Percentiles rank a stretch among this genome's conserved stretches.
phyloP scores from a whole-genome alignment of 2,797 vertebrate species.

The Gorsachius magnificus region DNA sequence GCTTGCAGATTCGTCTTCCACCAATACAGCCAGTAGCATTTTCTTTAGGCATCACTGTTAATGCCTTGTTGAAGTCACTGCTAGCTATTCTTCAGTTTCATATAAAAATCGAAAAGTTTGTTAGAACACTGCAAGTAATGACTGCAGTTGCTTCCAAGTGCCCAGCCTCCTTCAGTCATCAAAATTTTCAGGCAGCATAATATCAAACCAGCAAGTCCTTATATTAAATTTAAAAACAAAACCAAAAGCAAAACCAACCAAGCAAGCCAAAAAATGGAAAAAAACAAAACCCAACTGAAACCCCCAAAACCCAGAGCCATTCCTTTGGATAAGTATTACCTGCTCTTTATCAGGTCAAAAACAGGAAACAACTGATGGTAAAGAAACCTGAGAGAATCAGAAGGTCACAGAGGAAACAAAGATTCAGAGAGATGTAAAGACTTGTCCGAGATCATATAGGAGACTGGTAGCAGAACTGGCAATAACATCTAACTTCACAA shows the following conservation, averaged over 20 bases:
- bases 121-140: not conserved
- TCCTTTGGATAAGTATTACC: not conserved
- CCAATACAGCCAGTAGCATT: not conserved
- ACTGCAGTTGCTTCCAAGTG: not conserved
- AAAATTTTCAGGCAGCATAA: not conserved
- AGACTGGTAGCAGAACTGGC: not conserved
- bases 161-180: not conserved
- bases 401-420: not conserved
- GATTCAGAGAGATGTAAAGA: not conserved
- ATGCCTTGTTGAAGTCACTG: not conserved
- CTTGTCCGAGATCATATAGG: not conserved
- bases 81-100: not conserved
- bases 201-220: not conserved
- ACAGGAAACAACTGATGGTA: not conserved
- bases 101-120: not conserved
- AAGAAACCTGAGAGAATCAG: not conserved
- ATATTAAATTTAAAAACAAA: not conserved
- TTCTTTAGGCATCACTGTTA: not conserved
- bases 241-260: not conserved
- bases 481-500: not conserved
- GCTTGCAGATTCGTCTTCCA: not conserved
- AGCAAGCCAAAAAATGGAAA: not conserved
- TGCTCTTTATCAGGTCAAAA: not conserved
- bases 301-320: fast-evolving
- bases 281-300: not conserved